A percentile compares a stretch with the other conserved stretches of the same genome.
Evolutionary conservation across 2,888 invertebrate genomes (phyloP).

Genomic region (Eledona agricola): DNA sequence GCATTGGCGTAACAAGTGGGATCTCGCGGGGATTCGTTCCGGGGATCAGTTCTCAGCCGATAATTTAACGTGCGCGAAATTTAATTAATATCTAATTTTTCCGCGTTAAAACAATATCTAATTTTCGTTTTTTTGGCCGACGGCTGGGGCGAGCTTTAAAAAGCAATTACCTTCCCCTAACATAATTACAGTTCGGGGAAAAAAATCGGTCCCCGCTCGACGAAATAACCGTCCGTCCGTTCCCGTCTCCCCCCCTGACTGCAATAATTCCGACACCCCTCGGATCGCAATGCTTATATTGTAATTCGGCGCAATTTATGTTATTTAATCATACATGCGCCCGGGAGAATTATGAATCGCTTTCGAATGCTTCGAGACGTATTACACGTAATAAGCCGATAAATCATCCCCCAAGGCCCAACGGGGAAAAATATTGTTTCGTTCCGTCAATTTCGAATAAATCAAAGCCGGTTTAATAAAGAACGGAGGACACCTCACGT

Average conservation of each 20-base stretch:
- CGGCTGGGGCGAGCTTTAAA: slow-evolving; percentile 56
- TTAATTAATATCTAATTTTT: slow-evolving; percentile 45
- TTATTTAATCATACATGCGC: slow-evolving; percentile 51
- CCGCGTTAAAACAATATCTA: slow-evolving; percentile 47
- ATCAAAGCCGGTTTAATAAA: slow-evolving; percentile 32
- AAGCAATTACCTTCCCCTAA: slow-evolving; percentile 61
- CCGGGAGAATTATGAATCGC: slow-evolving; percentile 34
- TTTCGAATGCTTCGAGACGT: slow-evolving; percentile 31
- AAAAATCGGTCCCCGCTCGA: slow-evolving; percentile 54
- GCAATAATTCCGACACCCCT: slow-evolving; percentile 45
- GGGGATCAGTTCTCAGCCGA: slow-evolving; percentile 10
- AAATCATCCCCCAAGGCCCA: slow-evolving; percentile 24
- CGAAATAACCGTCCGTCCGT: slow-evolving; percentile 52
- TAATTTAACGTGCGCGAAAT: slow-evolving; percentile 33
- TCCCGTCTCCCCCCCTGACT: slow-evolving; percentile 44
- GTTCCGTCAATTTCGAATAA: slow-evolving; percentile 32
- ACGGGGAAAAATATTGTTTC: slow-evolving; percentile 28
- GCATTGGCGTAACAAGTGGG: slow-evolving; percentile 35
- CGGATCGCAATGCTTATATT: slow-evolving; percentile 57
- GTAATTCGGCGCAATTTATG: slow-evolving; percentile 55
- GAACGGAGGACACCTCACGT: too few relatives aligned
- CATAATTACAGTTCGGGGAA: slow-evolving; percentile 58
- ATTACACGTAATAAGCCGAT: slow-evolving; percentile 31
- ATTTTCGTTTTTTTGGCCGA: slow-evolving; percentile 47
- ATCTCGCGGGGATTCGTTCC: slow-evolving; percentile 28